Evolutionary conservation across 30 jellyfish, hydroid and myxozoan genomes (phyloP), one percentile per base, ranked within the genome.

Genomic region (Morbakka virulenta): DNA sequence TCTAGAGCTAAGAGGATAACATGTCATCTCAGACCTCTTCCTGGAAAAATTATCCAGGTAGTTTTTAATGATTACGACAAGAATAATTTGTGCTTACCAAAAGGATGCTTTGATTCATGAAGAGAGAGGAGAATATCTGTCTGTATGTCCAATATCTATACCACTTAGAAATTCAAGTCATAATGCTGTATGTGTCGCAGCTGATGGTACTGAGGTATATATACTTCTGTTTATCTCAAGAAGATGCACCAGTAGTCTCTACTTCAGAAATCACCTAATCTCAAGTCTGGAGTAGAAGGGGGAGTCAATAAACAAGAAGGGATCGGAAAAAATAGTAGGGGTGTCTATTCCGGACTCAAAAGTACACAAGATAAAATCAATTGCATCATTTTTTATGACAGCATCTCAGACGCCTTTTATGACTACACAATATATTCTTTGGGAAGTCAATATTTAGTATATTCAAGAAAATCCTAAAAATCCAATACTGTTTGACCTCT

Each of bases 181-280:
- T 64, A 13, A 69, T 13, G 28, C 51, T n/a, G 81, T 69, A 31
- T 69, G 81, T 32, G 29, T 69, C 81, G 84, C 30, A 47, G 84
- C 84, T 72, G 76, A 69, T 27, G 81, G 47, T 47, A 69, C 81
- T 22, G 84, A 72, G 24, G 84, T 72, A 51, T 72, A 36, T 63
- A 36, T 72, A 47, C 84, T 72, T 72, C 84, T 72, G 2, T 51
- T 26, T 50, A 53, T 72, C 57, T 72, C 84, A 41, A 72, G 84
- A 47, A 23, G 51, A 72, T 47, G 53, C 77, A 28, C 51, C 26
- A 50, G 48, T 36, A 71, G 75, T 36, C 74, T 69, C 76, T 27
- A 69, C 77, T 33, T 35, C n/a, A n/a, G n/a, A n/a, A n/a, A n/a
- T n/a, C n/a, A n/a, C n/a, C n/a, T n/a, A n/a, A n/a, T n/a, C n/a